These are phyloP conservation scores for Drosophila teissieri DNA, from an alignment of 1,140 invertebrate genomes.

Conservation along the genomic window DNA sequence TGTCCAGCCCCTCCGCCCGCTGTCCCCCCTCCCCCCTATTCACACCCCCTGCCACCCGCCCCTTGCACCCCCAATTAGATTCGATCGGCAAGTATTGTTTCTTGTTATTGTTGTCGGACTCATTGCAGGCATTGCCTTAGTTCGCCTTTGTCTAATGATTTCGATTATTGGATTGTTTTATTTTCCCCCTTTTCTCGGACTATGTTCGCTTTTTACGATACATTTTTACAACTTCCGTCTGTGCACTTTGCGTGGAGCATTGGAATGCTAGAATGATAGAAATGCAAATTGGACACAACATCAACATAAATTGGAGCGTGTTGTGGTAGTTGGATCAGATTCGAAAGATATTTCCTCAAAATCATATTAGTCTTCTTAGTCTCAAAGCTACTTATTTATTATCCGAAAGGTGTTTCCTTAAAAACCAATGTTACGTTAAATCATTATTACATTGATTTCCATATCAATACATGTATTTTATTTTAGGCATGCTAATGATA, in stretches of 20 bases:
- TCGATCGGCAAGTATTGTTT: slow-evolving; percentile 38
- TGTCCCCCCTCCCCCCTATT: not conserved
- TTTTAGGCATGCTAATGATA: no score
- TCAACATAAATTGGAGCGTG: not conserved
- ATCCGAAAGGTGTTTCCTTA: not conserved
- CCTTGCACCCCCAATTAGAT: slow-evolving; percentile 40
- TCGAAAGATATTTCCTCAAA: not conserved
- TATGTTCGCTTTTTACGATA: not conserved
- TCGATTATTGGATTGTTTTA: slow-evolving; percentile 59
- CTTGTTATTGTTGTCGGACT: slow-evolving; percentile 37
- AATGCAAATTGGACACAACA: not conserved
- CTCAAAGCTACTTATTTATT: no score
- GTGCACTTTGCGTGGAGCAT: slow-evolving; percentile 16
- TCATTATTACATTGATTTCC: no score
- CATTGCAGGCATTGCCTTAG: slow-evolving; percentile 38
- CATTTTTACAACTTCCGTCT: slow-evolving; percentile 38
- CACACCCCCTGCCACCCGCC: not conserved
- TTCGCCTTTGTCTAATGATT: slow-evolving; percentile 69
- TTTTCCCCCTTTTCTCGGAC: slow-evolving; percentile 14
- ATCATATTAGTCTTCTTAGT: not conserved
- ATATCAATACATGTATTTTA: no score
- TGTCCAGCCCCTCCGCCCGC: not conserved
- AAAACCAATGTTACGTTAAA: not conserved
- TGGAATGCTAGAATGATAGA: not conserved
- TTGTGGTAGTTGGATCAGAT: not conserved